phyloP scores from a whole-genome alignment of 2,797 vertebrate genomes.

The Hozukius guyotensis region DNA sequence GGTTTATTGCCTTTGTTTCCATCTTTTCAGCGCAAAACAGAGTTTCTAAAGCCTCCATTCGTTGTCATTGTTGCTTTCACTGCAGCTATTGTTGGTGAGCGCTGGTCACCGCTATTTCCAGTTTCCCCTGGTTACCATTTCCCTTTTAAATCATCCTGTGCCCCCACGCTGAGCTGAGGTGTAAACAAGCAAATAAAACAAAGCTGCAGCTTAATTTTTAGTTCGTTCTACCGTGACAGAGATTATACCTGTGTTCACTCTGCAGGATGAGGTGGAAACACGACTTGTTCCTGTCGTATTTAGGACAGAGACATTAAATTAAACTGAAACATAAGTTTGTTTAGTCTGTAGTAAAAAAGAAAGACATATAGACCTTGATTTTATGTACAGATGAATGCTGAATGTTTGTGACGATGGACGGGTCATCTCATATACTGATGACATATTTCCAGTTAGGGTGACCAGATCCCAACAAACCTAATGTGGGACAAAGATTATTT shows the following conservation, averaged over 20 bases:
- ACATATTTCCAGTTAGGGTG: too few relatives aligned
- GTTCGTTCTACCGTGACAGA: background rate
- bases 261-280: background rate
- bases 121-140: constrained; percentile 71
- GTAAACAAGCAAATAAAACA: constrained; percentile 53
- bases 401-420: background rate
- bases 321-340: background rate
- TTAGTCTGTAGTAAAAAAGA: too few relatives aligned
- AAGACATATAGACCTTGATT: background rate
- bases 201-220: constrained; percentile 23
- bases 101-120: constrained; percentile 44
- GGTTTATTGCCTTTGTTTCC: constrained; percentile 60
- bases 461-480: too few relatives aligned
- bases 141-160: constrained; percentile 46
- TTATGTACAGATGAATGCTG: background rate
- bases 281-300: background rate
- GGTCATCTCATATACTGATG: too few relatives aligned
- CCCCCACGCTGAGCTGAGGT: constrained; percentile 23
- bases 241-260: background rate
- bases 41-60: constrained; percentile 6
- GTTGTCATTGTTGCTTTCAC: constrained; percentile 50
- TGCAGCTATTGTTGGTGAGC: constrained; percentile 45
- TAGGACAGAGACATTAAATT: background rate
- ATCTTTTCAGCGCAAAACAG: constrained; percentile 17
- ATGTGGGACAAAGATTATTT: too few relatives aligned